phyloP scores from a whole-genome alignment of 2,888 invertebrate species.

The Himalopsyche anomala region DNA sequence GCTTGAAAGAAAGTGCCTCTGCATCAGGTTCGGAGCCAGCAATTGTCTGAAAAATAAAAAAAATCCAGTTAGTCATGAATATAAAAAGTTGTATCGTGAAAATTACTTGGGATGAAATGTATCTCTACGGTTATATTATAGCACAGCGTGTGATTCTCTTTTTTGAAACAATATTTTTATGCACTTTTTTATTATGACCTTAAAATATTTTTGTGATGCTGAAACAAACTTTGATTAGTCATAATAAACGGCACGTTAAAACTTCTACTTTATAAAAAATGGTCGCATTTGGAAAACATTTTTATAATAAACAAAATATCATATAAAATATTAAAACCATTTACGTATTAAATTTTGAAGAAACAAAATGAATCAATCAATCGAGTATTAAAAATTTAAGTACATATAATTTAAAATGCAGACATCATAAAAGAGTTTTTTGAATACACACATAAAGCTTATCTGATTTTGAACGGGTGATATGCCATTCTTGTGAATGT shows the following conservation, averaged over 20 bases:
- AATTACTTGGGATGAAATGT: slow-evolving; percentile 19
- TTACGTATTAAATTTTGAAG: too few species aligned
- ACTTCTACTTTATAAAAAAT: background rate
- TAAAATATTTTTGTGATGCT: background rate
- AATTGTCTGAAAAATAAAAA: slow-evolving; percentile 86
- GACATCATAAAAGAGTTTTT: too few species aligned
- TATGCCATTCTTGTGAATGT: too few species aligned
- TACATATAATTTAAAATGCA: too few species aligned
- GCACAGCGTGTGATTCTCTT: background rate
- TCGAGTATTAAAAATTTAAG: too few species aligned
- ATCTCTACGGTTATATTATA: background rate
- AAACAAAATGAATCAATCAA: too few species aligned
- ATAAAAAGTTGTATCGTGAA: slow-evolving; percentile 40
- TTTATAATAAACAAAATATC: background rate
- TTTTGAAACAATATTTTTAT: slow-evolving; percentile 18
- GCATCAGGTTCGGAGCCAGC: slow-evolving; percentile 93
- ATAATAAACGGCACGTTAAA: background rate
- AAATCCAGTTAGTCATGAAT: slow-evolving; percentile 34
- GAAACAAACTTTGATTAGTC: background rate
- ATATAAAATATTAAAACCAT: too few species aligned
- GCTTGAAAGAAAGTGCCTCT: slow-evolving; percentile 91
- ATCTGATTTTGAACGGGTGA: too few species aligned
- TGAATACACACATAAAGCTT: too few species aligned
- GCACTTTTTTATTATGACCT: background rate
- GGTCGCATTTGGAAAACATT: background rate